Percentiles rank a stretch among this genome's conserved stretches.
Evolutionary conservation across 2,113 vertebrate species (phyloP).

Genomic region (Numida meleagris): DNA sequence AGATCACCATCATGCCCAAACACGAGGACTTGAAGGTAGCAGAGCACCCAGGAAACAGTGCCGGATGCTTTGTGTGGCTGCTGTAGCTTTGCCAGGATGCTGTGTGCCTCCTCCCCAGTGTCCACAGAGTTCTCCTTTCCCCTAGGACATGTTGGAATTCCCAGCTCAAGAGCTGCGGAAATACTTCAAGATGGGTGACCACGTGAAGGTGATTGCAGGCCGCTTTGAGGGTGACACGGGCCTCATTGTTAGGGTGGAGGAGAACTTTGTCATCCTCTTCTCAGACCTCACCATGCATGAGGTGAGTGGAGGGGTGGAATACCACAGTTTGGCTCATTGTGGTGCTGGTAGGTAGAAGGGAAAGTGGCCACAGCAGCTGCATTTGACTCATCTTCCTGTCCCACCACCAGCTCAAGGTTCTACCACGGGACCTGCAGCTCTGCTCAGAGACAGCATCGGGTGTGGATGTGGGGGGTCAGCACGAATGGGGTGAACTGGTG

Average conservation of each 20-base stretch:
- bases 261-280: slow-evolving; percentile 96
- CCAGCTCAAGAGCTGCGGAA: slow-evolving; percentile 92
- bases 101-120: accelerated
- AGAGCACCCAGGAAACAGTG: accelerated
- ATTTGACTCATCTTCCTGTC: accelerated
- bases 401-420: slow-evolving; percentile 85
- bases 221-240: slow-evolving; percentile 94
- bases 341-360: too few species aligned
- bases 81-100: accelerated
- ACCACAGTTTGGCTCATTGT: too few species aligned
- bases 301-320: slow-evolving; percentile 55
- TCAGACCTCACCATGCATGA: slow-evolving; percentile 97
- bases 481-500: slow-evolving; percentile 96
- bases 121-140: accelerated
- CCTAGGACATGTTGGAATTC: slow-evolving; percentile 93
- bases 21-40: slow-evolving; percentile 94
- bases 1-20: slow-evolving; percentile 97
- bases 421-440: slow-evolving; percentile 93
- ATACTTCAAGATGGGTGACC: slow-evolving; percentile 97
- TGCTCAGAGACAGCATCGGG: slow-evolving; percentile 95
- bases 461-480: slow-evolving; percentile 93
- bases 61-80: too few species aligned
- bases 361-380: accelerated
- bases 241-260: slow-evolving; percentile 93
- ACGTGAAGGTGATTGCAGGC: slow-evolving; percentile 95